phyloP scores from a whole-genome alignment of 2,797 vertebrate species.

The Lepilemur ruficaudatus region DNA sequence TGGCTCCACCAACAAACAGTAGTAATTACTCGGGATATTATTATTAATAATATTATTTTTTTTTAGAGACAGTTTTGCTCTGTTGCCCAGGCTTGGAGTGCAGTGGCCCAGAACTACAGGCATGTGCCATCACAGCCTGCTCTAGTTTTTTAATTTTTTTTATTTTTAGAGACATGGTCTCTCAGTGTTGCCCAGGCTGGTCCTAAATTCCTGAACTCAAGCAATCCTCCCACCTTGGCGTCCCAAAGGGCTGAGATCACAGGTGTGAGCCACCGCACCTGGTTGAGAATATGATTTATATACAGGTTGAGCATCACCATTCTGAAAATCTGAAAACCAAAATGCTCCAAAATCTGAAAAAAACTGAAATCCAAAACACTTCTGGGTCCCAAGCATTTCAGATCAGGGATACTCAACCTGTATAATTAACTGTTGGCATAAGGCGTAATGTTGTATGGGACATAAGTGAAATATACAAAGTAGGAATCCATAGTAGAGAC shows the following conservation, averaged over 20 bases:
- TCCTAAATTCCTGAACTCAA: too few relatives aligned
- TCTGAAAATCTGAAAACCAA: background rate
- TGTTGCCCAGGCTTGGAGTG: too few relatives aligned
- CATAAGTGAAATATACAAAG: background rate
- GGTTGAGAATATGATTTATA: background rate
- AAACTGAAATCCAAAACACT: background rate
- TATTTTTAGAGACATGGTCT: too few relatives aligned
- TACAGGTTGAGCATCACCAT: background rate
- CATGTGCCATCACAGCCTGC: too few relatives aligned
- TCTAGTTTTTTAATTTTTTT: too few relatives aligned
- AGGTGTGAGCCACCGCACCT: too few relatives aligned
- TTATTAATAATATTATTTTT: background rate
- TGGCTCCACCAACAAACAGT: background rate
- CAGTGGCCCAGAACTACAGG: too few relatives aligned
- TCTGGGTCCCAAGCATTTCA: background rate
- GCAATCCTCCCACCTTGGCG: too few relatives aligned
- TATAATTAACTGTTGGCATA: slow-evolving; percentile 15
- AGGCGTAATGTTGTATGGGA: background rate
- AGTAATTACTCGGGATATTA: background rate
- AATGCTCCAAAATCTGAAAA: background rate
- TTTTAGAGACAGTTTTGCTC: too few relatives aligned
- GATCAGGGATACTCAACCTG: background rate
- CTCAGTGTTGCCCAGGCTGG: too few relatives aligned
- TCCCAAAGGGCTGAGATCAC: too few relatives aligned
- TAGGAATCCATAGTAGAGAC: background rate